Conservation (phyloP, 1,140 invertebrate genomes). For the Liolophura sinensis region DNA sequence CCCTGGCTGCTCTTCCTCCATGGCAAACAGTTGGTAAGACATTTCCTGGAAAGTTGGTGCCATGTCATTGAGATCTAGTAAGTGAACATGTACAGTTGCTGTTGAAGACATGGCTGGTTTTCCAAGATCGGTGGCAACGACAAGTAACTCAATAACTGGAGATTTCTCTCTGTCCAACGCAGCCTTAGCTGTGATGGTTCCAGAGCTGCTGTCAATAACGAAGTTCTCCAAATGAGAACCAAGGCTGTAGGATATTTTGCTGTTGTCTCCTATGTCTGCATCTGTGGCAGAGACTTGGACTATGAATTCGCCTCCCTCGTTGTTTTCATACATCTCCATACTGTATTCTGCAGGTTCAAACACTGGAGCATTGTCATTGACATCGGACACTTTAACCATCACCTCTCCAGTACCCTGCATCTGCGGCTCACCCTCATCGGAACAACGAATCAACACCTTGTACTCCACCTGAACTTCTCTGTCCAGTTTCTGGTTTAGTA, state of each 20-base stretch:
- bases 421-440: constrained; percentile 22
- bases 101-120: constrained; percentile 61
- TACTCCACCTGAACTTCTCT: constrained; percentile 23
- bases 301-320: constrained; percentile 14
- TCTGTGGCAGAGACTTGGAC: constrained; percentile 62
- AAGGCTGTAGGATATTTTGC: constrained; percentile 67
- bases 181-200: too few species aligned
- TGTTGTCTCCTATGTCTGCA: constrained; percentile 74
- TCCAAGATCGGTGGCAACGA: constrained; percentile 61
- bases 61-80: constrained; percentile 71
- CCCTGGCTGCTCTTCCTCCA: constrained; percentile 72
- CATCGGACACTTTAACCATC: constrained; percentile 81
- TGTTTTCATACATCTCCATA: constrained; percentile 24
- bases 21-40: constrained; percentile 33
- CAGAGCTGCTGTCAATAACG: too few species aligned
- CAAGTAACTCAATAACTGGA: constrained; percentile 14
- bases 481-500: constrained; percentile 27
- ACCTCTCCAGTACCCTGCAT: constrained; percentile 57
- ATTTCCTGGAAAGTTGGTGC: constrained; percentile 34
- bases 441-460: constrained; percentile 28
- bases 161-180: constrained; percentile 37
- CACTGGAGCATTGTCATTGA: constrained; percentile 88
- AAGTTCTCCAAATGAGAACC: neutral
- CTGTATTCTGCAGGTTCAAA: constrained; percentile 61
- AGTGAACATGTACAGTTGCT: constrained; percentile 49